These are phyloP conservation scores for Drosophila borealis DNA, from an alignment of 2,888 invertebrate species.

Conservation along the genomic window DNA sequence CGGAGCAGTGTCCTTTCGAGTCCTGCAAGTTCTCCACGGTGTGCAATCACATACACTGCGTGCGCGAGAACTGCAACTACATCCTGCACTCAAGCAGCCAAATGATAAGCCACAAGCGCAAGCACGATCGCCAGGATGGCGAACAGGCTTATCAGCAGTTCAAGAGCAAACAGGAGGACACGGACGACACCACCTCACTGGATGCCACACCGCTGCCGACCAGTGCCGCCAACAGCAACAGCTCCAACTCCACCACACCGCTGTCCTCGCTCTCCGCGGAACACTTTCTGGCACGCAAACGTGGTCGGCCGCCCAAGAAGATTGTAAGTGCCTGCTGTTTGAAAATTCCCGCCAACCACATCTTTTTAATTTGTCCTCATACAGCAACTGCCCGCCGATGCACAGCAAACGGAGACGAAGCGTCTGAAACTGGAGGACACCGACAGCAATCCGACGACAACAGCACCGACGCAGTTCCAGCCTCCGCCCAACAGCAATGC, in stretches of 20 bases:
- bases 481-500: conserved; percentile 18
- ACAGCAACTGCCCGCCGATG: conserved; percentile 75
- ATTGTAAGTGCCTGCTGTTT: conserved; percentile 71
- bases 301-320: conserved; percentile 83
- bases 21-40: conserved; percentile 97
- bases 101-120: conserved; percentile 98
- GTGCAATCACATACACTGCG: conserved; percentile 99
- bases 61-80: conserved; percentile 96
- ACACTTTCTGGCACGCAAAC: conserved; percentile 82
- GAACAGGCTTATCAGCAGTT: conserved; percentile 87
- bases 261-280: conserved; percentile 83
- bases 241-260: conserved; percentile 76
- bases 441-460: conserved; percentile 32
- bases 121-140: conserved; percentile 97
- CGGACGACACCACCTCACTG: conserved; percentile 51
- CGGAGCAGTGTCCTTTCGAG: conserved; percentile 95
- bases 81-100: conserved; percentile 98
- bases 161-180: conserved; percentile 79
- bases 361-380: background rate
- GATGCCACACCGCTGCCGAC: conserved; percentile 69
- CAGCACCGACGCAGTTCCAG: conserved; percentile 9
- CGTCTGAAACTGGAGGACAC: conserved; percentile 75
- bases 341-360: no score
- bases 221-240: conserved; percentile 20
- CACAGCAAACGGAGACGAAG: conserved; percentile 66